Base-by-base conservation (phyloP, 2,797 vertebrate genomes). In the Staurois parvus region DNA sequence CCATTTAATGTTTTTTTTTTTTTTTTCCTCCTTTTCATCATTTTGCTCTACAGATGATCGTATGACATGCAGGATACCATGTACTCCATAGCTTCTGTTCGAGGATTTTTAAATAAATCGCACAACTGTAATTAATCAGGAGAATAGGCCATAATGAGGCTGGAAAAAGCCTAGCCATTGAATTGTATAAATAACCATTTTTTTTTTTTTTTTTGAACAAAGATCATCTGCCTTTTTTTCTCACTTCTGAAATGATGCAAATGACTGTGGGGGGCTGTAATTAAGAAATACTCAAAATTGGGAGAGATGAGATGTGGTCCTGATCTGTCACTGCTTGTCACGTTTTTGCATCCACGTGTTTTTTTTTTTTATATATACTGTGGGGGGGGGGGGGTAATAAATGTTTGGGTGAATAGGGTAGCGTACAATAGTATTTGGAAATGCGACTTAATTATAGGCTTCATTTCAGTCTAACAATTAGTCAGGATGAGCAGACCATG, bases 121-220 rank as follows among this genome's bases (percentile, higher is more conserved):
- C 79, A 76, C 66, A 76, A 40, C 79, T 76, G 28, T 81, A 86
- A 86, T 86, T 86, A 81, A 86, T 76, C 73, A 66, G 34, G 79
- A 83, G 85, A 87, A 79, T 87, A 78, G 75, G 76, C 70, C 81
- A 32, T 87, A 87, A 87, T 87, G 85, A 83, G 76, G n/a, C 30
- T 59, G 78, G 17, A 52, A 69, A 37, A 37, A 37, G 72, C 66
- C 64, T n/a, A 48, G 34, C 64, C 45, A 85, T 76, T 85, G 66
- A 79, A 87, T 83, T 42, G 59, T 59, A 83, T 72, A 83, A 87
- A 87, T 74, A 83, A 79, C 81, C 56, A 59, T 79, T 66, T 26
- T 2, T 26, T 59, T 59, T 59, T n/a, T n/a, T n/a, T n/a, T n/a
- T n/a, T 83, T 82, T 68, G 48, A 79, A 87, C 67, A 76, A 79